These are phyloP conservation scores for Xiphophorus maculatus DNA, from an alignment of 2,113 vertebrate species.

Conservation along the genomic window DNA sequence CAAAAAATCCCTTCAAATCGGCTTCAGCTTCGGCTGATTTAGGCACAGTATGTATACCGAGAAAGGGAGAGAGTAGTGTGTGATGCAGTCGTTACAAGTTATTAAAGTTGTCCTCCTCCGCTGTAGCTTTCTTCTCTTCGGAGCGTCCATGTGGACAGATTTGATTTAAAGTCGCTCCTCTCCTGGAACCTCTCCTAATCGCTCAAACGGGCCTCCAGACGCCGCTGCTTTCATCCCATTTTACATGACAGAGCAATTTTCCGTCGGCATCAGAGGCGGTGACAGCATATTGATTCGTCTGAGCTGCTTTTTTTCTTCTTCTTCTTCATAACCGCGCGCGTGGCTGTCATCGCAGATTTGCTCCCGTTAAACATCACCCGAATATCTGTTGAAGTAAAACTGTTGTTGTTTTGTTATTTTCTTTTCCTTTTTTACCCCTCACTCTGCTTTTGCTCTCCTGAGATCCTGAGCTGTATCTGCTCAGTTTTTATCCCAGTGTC, in stretches of 20 bases:
- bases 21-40: too few relatives aligned
- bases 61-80: too few relatives aligned
- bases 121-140: too few relatives aligned
- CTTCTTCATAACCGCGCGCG: neutral
- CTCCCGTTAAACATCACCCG: constrained; percentile 4
- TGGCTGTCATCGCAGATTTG: constrained; percentile 4
- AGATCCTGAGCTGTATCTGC: neutral
- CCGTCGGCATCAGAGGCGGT: constrained; percentile 16
- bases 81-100: too few relatives aligned
- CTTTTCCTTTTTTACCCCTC: constrained; percentile 32
- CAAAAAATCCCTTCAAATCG: too few relatives aligned
- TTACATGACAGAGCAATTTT: constrained; percentile 24
- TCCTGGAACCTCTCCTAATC: neutral
- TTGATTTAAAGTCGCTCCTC: too few relatives aligned
- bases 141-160: too few relatives aligned
- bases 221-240: constrained; percentile 1
- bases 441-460: neutral
- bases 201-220: neutral
- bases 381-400: neutral
- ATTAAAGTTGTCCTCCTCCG: too few relatives aligned
- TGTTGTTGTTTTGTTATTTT: constrained; percentile 6
- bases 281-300: constrained; percentile 32
- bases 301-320: neutral
- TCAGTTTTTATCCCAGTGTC: neutral
- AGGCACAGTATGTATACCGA: too few relatives aligned